Percentiles rank a stretch among this genome's conserved stretches.
Conservation (phyloP, 92 coral and sea anemone species). For the Phenganax stokvisi region DNA sequence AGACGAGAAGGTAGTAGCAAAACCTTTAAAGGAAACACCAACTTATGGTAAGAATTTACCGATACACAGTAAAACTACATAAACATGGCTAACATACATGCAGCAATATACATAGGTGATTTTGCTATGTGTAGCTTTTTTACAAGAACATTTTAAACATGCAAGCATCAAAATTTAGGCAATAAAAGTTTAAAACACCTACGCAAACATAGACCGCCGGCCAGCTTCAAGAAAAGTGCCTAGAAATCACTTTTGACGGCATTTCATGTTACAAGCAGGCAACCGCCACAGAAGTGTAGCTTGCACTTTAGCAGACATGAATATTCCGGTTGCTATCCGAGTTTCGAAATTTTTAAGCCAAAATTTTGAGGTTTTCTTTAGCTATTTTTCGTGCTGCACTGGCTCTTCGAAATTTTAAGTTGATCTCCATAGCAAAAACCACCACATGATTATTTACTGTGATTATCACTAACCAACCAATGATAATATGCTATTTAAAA, state of each 20-base stretch:
- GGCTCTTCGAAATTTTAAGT: neutral
- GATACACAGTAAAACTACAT: neutral
- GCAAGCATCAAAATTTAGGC: too few species aligned
- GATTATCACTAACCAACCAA: too few species aligned
- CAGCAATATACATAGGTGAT: too few species aligned
- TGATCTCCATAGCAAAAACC: too few species aligned
- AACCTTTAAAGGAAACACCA: constrained; percentile 37
- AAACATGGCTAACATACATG: neutral
- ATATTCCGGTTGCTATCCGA: neutral
- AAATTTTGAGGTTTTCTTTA: neutral
- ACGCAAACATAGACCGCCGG: neutral
- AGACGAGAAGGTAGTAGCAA: constrained; percentile 40
- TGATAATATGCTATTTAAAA: too few species aligned
- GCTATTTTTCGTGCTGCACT: neutral
- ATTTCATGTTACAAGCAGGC: neutral
- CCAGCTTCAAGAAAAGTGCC: neutral
- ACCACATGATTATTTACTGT: too few species aligned
- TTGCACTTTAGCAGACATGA: neutral
- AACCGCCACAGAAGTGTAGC: neutral
- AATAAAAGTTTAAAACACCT: neutral
- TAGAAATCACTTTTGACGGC: neutral
- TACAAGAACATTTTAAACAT: too few species aligned
- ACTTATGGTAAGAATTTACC: constrained; percentile 30
- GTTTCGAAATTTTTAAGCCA: neutral
- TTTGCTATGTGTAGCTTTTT: too few species aligned